Conservation (phyloP, 2,888 invertebrate species). For the Arrhopalites spinosus region DNA sequence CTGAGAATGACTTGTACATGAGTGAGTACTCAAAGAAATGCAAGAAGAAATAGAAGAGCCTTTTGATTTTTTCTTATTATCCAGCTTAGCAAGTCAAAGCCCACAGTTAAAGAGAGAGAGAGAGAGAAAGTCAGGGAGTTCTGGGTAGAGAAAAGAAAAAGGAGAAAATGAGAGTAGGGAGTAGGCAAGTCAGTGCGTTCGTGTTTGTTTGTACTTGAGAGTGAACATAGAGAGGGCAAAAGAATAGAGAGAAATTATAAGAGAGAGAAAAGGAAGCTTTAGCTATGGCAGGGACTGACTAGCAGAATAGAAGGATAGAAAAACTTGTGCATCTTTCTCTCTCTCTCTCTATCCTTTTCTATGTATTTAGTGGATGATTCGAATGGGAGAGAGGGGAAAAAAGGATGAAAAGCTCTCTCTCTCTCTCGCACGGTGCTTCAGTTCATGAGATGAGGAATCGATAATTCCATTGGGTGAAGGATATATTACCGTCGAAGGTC, state of each 20-base stretch:
- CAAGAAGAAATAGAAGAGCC: neutral
- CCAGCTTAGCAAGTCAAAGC: no score
- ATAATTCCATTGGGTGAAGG: slow-evolving; percentile 41
- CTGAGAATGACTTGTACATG: neutral
- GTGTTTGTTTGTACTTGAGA: slow-evolving; percentile 14
- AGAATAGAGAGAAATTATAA: neutral
- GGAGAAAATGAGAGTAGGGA: slow-evolving; percentile 15
- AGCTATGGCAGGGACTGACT: neutral
- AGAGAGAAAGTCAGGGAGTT: neutral
- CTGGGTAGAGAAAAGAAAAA: neutral
- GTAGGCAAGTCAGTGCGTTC: neutral
- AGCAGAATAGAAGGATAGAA: neutral
- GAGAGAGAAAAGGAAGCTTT: neutral
- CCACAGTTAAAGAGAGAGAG: neutral
- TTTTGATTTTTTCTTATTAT: slow-evolving; percentile 2
- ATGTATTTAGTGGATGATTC: slow-evolving; percentile 23
- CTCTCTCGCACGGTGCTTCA: slow-evolving; percentile 31
- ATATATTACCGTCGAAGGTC: slow-evolving; percentile 37
- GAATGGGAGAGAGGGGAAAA: slow-evolving; percentile 2
- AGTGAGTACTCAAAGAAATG: slow-evolving; percentile 3
- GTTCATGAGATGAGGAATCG: slow-evolving; percentile 38
- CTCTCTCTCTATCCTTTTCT: neutral
- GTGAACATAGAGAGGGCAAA: neutral
- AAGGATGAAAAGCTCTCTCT: slow-evolving; percentile 26
- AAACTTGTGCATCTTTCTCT: neutral